Conservation (phyloP, 2,113 vertebrate species). For the Pelobates fuscus region DNA sequence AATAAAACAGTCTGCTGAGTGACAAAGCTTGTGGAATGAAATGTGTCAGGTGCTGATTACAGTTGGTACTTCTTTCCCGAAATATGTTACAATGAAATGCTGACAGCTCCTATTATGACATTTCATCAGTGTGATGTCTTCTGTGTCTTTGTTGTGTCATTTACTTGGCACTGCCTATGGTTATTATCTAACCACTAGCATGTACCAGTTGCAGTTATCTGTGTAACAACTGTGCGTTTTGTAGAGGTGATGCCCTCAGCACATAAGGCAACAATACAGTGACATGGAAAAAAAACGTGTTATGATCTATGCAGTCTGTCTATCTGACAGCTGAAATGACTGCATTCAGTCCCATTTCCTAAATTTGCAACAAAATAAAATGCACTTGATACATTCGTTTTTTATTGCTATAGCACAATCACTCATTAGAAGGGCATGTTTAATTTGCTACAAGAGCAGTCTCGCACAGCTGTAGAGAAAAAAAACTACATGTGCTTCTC, state of each 20-base stretch:
- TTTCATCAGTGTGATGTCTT: slow-evolving; percentile 46
- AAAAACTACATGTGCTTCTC: too few species aligned
- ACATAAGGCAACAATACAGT: background rate
- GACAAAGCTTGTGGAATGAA: slow-evolving; percentile 26
- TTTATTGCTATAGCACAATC: too few species aligned
- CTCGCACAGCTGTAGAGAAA: too few species aligned
- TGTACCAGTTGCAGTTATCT: slow-evolving; percentile 38
- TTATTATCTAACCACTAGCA: slow-evolving; percentile 40
- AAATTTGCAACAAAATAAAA: too few species aligned
- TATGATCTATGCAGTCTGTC: background rate
- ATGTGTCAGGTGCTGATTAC: slow-evolving; percentile 50
- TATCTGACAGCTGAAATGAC: background rate
- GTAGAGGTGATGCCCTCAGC: slow-evolving; percentile 32
- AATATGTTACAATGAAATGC: slow-evolving; percentile 42
- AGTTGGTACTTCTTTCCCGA: slow-evolving; percentile 32
- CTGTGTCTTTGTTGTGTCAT: slow-evolving; percentile 44
- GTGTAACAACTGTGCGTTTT: slow-evolving; percentile 18
- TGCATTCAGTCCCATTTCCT: background rate
- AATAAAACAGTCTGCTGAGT: slow-evolving; percentile 37
- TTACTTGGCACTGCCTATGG: slow-evolving; percentile 33
- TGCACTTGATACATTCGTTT: too few species aligned
- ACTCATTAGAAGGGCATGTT: too few species aligned
- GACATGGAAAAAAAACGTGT: slow-evolving; percentile 4
- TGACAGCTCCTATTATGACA: slow-evolving; percentile 49
- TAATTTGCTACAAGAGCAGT: too few species aligned